Conservation (phyloP, 2,113 vertebrate species). For the Ardeotis arabs region DNA sequence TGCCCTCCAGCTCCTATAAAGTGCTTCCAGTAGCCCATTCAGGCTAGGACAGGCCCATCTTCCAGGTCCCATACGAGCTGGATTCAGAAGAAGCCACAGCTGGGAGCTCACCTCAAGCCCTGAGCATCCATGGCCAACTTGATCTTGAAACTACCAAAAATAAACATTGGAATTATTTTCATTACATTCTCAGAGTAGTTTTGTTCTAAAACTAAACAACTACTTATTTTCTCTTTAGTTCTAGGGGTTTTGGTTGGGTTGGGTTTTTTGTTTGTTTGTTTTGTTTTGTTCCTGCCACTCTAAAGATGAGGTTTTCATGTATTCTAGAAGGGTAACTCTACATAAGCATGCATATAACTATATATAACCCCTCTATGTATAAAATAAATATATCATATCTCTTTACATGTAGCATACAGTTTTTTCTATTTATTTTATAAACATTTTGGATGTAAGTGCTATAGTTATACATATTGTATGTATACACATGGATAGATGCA, state of each 20-base stretch:
- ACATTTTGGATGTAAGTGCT: not conserved
- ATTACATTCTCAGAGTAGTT: not conserved
- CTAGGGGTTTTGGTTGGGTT: too few species aligned
- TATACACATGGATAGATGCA: not conserved
- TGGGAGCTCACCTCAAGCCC: not conserved
- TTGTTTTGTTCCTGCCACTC: too few species aligned
- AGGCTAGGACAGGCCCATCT: not conserved
- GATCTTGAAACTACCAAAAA: not conserved
- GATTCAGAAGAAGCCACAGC: not conserved
- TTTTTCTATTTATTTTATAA: not conserved
- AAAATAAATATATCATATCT: not conserved
- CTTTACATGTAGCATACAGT: not conserved
- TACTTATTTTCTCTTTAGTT: not conserved
- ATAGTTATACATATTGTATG: not conserved
- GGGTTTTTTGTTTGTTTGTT: not conserved
- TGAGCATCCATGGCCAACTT: not conserved
- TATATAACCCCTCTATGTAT: accelerated
- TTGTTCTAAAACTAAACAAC: not conserved
- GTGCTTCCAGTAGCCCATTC: not conserved
- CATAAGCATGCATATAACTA: not conserved
- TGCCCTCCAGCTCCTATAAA: not conserved
- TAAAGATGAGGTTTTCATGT: not conserved
- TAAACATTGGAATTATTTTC: not conserved
- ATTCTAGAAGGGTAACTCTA: not conserved
- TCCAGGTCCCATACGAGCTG: not conserved